Evolutionary conservation across 2,888 invertebrate genomes (phyloP), one percentile per base, ranked within the genome.

Genomic region (Hirtodrosophila duncani): DNA sequence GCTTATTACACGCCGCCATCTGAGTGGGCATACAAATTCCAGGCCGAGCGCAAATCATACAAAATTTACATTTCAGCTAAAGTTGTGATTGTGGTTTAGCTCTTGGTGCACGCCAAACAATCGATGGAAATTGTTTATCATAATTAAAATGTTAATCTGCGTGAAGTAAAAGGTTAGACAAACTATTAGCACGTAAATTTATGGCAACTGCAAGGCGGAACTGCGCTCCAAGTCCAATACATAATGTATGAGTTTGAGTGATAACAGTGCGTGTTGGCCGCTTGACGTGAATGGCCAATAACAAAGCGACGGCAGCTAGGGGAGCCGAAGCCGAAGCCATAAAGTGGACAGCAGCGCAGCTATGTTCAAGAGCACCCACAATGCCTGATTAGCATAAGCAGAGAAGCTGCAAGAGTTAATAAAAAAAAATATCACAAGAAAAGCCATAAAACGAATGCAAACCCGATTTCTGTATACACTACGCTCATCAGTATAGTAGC

Each of bases 81-180:
- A n/a, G n/a, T n/a, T n/a, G 6, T 8, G n/a, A 7, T 24, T 3
- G 24, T 6, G 6, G 6, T 24, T 24, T 24, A n/a, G n/a, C n/a
- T 29, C 30, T 59, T 58, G 24, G 36, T 31, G 43, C 24, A 21
- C 48, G 37, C 61, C 50, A 74, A 64, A 67, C 56, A 67, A 67
- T 67, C 68, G 55, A 57, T 52, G 53, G 71, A 57, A 24, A 53
- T 70, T 67, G 67, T 70, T 78, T 52, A 67, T 71, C 61, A 71
- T 81, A 80, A 77, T 81, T 77, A 81, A 77, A 77, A 81, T 77
- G 77, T 77, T 77, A 77, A 77, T 77, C 61, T 68, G 64, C 63
- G 67, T 75, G 72, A 80, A 77, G 68, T 72, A 80, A 77, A 81
- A 81, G 82, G 80, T 80, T 77, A 71, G 82, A 81, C 82, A 81